Percentiles rank a stretch among this genome's conserved stretches.
Evolutionary conservation across 53 echinoderm and acorn worm genomes (phyloP).

Genomic region (Crossaster papposus): DNA sequence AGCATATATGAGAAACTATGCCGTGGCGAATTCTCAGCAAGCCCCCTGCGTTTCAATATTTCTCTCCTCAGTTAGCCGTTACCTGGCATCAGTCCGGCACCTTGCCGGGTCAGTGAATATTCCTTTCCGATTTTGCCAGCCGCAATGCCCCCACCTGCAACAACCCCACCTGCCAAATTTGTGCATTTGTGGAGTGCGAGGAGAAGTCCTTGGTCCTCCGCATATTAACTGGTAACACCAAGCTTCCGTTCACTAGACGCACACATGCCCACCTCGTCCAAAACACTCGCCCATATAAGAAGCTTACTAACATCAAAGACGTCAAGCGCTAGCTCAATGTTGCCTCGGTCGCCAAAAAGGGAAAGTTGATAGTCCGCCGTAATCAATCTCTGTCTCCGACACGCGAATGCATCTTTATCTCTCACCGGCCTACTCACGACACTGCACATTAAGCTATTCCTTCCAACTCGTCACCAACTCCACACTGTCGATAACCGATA

Average conservation of each 20-base stretch:
- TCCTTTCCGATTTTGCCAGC: no score
- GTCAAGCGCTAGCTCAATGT: slow-evolving; percentile 76
- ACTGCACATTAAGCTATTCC: slow-evolving; percentile 70
- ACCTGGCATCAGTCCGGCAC: no score
- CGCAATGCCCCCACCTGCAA: no score
- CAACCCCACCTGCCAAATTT: no score
- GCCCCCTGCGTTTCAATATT: no score
- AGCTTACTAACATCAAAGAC: slow-evolving; percentile 69
- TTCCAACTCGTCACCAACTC: slow-evolving; percentile 69
- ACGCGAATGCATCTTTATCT: slow-evolving; percentile 68
- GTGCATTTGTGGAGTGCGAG: not conserved
- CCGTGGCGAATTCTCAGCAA: no score
- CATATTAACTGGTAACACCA: not conserved
- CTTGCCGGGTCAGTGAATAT: no score
- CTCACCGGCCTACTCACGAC: slow-evolving; percentile 67
- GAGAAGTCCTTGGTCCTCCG: slow-evolving; percentile 56
- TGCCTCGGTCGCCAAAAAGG: slow-evolving; percentile 65
- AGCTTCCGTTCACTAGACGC: slow-evolving; percentile 67
- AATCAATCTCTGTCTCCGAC: slow-evolving; percentile 48
- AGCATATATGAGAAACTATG: no score
- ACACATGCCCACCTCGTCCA: slow-evolving; percentile 62
- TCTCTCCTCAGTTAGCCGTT: no score
- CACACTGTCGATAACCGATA: slow-evolving; percentile 37
- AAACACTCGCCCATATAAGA: slow-evolving; percentile 72
- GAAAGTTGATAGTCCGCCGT: slow-evolving; percentile 64